Conservation (phyloP, 2,888 invertebrate genomes). For the Amphimallon solstitiale region DNA sequence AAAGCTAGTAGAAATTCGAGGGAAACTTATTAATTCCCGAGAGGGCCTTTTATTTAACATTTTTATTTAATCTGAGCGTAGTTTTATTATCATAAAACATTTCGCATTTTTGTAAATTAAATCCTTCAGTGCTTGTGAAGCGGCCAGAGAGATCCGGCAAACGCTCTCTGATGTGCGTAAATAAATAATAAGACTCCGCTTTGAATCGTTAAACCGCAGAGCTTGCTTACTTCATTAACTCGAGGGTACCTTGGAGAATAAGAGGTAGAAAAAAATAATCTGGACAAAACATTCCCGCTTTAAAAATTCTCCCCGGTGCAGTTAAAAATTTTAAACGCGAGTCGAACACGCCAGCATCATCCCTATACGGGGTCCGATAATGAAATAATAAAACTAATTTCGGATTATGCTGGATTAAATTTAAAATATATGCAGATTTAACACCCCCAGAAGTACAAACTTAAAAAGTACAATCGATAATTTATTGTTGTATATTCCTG, state of each 20-base stretch:
- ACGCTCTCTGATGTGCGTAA: conserved; percentile 56
- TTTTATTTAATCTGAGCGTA: conserved; percentile 63
- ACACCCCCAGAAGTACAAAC: too few species aligned
- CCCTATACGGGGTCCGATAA: conserved; percentile 12
- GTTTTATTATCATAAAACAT: conserved; percentile 63
- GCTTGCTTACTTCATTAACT: conserved; percentile 61
- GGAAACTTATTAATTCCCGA: conserved; percentile 60
- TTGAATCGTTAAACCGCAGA: conserved; percentile 56
- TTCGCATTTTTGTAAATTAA: conserved; percentile 63
- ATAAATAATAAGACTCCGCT: conserved; percentile 56
- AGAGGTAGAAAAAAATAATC: conserved; percentile 60
- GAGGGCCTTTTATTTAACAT: conserved; percentile 63
- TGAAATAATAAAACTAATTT: conserved; percentile 25
- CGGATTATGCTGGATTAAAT: conserved; percentile 16
- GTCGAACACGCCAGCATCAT: not conserved
- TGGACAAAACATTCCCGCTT: conserved; percentile 55
- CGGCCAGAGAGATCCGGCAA: conserved; percentile 16
- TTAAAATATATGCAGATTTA: not conserved
- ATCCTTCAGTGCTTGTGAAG: conserved; percentile 52
- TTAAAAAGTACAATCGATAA: too few species aligned
- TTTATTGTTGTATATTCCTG: too few species aligned
- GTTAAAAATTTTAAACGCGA: conserved; percentile 29
- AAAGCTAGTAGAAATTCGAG: conserved; percentile 49
- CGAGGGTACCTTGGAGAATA: conserved; percentile 60
- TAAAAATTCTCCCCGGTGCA: conserved; percentile 48